Evolutionary conservation across 2,113 vertebrate species (phyloP).

Genomic region (Xiphias gladius): DNA sequence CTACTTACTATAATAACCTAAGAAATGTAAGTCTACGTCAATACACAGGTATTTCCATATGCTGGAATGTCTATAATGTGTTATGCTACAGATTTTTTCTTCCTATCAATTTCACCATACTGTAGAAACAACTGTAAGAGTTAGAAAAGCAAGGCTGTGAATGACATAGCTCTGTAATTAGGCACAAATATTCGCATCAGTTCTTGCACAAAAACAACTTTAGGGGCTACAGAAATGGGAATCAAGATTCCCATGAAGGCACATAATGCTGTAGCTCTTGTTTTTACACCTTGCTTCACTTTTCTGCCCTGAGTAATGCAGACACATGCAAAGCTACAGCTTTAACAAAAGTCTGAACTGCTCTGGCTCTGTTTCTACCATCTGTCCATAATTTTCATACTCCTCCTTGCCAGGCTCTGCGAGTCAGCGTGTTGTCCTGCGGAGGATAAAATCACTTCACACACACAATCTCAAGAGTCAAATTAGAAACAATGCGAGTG

Average conservation of each 20-base stretch:
- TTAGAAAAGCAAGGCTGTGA: conserved; percentile 19
- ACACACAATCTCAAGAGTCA: neutral
- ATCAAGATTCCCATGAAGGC: conserved; percentile 49
- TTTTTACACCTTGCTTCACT: conserved; percentile 4
- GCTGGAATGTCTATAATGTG: conserved; percentile 69
- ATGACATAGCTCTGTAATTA: conserved; percentile 27
- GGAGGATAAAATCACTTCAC: neutral
- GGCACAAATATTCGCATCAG: conserved; percentile 41
- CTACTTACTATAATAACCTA: conserved; percentile 2
- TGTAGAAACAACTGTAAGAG: conserved; percentile 5
- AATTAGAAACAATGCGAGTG: neutral
- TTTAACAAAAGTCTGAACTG: neutral
- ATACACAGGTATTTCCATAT: conserved; percentile 32
- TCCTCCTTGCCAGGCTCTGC: neutral
- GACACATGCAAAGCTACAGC: neutral
- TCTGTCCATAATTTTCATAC: neutral
- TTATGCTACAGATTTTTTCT: conserved; percentile 33
- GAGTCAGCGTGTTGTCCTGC: neutral
- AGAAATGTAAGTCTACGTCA: conserved; percentile 10
- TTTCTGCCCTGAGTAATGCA: conserved; percentile 8
- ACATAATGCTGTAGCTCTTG: conserved; percentile 35
- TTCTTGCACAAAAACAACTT: conserved; percentile 14
- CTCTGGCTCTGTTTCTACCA: neutral
- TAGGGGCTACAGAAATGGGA: conserved; percentile 20
- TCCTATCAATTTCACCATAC: conserved; percentile 13